Evolutionary conservation across 2,888 invertebrate species (phyloP), one percentile per base, ranked within the genome.

Genomic region (Nymphalis c-album): DNA sequence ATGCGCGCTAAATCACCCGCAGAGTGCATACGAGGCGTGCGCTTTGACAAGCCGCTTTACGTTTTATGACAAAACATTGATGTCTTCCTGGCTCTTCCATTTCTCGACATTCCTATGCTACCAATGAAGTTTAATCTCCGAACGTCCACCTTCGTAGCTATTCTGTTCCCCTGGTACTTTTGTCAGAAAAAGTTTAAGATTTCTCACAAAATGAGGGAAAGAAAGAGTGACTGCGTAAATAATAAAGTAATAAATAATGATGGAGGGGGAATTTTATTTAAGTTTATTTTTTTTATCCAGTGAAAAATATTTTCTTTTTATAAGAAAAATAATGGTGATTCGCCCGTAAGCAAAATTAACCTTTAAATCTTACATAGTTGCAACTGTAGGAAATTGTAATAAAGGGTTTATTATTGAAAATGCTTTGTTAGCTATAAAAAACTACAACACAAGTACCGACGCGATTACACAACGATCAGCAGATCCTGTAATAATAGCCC

Each of bases 1-100:
- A 85, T 83, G 81, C 79, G 74, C 80, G 84, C 80, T 84, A 87
- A 89, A 88, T 90, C 89, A 90, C 89, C 89, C 89, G 87, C 89
- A 82, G 85, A 88, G 89, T 78, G 74, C 75, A 73, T 72, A 73
- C 64, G 63, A 70, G 69, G 75, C 77, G 78, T 70, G 78, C 77
- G 74, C 79, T 78, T 78, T 83, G 83, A 83, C 81, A 80, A 72
- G 78, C 79, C 79, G 79, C 77, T 67, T 66, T 73, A 73, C 73
- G 67, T 74, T 73, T 77, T 77, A 77, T 73, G 74, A 74, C 77
- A 69, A 61, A 68, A 73, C 76, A 75, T 77, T 78, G 76, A 75
- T 74, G 78, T 76, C 77, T 79, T 78, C 80, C 80, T 79, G 77
- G 53, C 69, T 71, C 66, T 50, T 70, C 73, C 73, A 74, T 84